Evolutionary conservation across 1,140 invertebrate genomes (phyloP), one percentile per base, ranked within the genome.

Genomic region (Anastatus disparis): DNA sequence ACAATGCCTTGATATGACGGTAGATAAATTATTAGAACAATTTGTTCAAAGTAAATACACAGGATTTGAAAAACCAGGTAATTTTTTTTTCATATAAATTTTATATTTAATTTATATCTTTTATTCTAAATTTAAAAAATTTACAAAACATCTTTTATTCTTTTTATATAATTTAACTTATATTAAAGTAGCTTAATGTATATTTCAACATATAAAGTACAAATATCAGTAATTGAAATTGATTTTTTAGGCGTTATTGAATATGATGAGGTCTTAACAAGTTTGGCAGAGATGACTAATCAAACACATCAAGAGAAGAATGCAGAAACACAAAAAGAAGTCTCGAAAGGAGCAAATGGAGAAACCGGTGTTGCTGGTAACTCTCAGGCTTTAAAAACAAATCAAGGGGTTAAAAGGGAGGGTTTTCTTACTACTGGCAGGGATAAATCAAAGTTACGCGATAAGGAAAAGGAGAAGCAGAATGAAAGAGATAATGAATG

Each of bases 41-140:
- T 97, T 98, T 86, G 92, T 97, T 55, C 88, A 94, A 73, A 92
- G 91, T 73, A 98, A 98, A 88, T 93, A 93, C 75, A 97, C 95
- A 68, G 95, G 95, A 71, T 89, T 93, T 74, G 95, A 97, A 81
- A 95, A 94, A 83, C 96, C 95, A 86, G 93, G 95, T 94, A 87
- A 75, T 73, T 50, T 44, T 61, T 38, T 24, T 52, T 50, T 40
- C 3, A 24, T 13, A 22, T 38, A 2, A 46, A 1, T 4, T 29
- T 22, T 48, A 67, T 74, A 6, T 29, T 40, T 50, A 44, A 10
- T 29, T 38, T n/a, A n/a, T n/a, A n/a, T n/a, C n/a, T n/a, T n/a
- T n/a, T n/a, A n/a, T n/a, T n/a, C n/a, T n/a, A n/a, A n/a, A n/a
- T n/a, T n/a, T n/a, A n/a, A n/a, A n/a, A n/a, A n/a, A n/a, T n/a